Evolutionary conservation across 2,888 invertebrate species (phyloP).

Genomic region (Pollenia labialis): DNA sequence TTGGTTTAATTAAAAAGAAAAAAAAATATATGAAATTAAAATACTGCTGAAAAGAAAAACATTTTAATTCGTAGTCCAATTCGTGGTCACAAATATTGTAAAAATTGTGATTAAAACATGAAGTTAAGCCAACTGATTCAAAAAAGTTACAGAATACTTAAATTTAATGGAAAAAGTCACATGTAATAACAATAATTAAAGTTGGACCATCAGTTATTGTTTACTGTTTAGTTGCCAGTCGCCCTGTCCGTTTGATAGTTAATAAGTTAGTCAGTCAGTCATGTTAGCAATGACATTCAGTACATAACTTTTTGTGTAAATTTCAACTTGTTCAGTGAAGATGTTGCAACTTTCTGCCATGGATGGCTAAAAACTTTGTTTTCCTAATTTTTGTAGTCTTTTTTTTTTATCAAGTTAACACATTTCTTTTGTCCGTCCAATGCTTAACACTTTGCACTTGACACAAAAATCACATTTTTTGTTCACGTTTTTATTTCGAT

Average conservation of each 20-base stretch:
- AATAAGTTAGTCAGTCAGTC: not conserved
- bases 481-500: slow-evolving; percentile 18
- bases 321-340: not conserved
- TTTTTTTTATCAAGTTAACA: slow-evolving; percentile 28
- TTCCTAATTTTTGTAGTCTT: not conserved
- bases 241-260: not conserved
- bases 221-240: not conserved
- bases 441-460: slow-evolving; percentile 63
- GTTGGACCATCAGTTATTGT: slow-evolving; percentile 46
- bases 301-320: not conserved
- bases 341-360: slow-evolving; percentile 60
- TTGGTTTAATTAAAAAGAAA: not conserved
- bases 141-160: slow-evolving; percentile 1
- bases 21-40: not conserved
- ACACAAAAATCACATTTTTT: slow-evolving; percentile 46
- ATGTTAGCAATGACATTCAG: slow-evolving; percentile 1
- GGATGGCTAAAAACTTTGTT: slow-evolving; percentile 23
- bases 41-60: not conserved
- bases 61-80: not conserved
- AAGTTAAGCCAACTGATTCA: slow-evolving; percentile 13
- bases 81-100: slow-evolving; percentile 6
- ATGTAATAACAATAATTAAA: slow-evolving; percentile 52
- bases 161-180: slow-evolving; percentile 1
- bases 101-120: slow-evolving; percentile 14
- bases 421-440: slow-evolving; percentile 47